Base-by-base conservation (phyloP, 2,113 vertebrate species). In the Uria lomvia region DNA sequence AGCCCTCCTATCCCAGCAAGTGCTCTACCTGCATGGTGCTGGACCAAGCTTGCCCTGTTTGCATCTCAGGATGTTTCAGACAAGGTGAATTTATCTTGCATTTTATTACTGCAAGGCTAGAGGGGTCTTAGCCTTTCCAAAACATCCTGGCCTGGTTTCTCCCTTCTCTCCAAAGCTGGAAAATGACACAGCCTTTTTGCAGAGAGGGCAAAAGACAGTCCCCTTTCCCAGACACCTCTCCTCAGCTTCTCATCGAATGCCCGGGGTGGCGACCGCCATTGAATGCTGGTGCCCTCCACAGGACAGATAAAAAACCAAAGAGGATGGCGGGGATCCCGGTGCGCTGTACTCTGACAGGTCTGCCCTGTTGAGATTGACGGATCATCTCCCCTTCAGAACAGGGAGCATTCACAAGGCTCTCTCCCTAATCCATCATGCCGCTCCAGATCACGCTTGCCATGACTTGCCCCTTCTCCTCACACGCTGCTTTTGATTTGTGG, bases 351-450 rank as follows among this genome's bases (percentile, higher is more conserved):
- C 85, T 89, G 92, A 93, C 75, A 96, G 94, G 73, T 71, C 13
- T 27, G 70, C 59, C 95, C 88, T 82, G 50, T 38, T 87, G 81
- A 86, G 92, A 89, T 40, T 95, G 97, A 96, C 42, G 6, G 94
- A 95, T 95, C 81, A 36, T 81, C 72, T 76, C 42, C 38, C 56
- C 23, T 65, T 83, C 80, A 78, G 71, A 78, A 85, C 66, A 72
- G 74, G 60, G 62, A 94, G 86, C 88, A 72, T 91, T 91, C 90
- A 95, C 73, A 66, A 80, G 72, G 68, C 78, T 80, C 73, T 81
- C 62, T 90, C 82, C 76, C 84, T 92, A 94, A 97, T 97, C 89
- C 86, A 92, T 96, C 94, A 95, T 15, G 7, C 45, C 7, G 9
- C 91, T 96, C 74, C 5, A 5, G 68, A 42, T 45, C 6, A 7